Percentiles rank a stretch among this genome's conserved stretches.
Conservation (phyloP, 2,113 vertebrate genomes). For the Trachemys scripta region DNA sequence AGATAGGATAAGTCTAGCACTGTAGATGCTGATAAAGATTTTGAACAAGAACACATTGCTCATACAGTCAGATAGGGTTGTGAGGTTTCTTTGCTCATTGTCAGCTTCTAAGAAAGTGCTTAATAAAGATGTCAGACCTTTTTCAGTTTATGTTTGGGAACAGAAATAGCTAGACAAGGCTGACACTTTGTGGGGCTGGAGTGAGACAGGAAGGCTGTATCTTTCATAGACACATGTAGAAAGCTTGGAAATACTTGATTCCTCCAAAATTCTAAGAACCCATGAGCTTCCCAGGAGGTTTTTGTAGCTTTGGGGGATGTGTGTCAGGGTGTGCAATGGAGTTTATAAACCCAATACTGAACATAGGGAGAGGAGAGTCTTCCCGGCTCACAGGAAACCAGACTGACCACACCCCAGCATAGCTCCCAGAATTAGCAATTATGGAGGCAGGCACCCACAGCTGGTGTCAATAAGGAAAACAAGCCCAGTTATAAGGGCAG, state of each 20-base stretch:
- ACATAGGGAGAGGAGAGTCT: background rate
- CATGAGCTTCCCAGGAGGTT: background rate
- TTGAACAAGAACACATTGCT: background rate
- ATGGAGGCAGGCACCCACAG: background rate
- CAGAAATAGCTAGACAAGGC: background rate
- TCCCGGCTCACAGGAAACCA: background rate
- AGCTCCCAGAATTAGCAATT: background rate
- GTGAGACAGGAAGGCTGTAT: background rate
- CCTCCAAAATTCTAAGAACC: background rate
- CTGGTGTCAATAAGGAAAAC: background rate
- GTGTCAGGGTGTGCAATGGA: background rate
- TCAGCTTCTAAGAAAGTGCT: background rate
- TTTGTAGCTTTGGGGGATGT: no score
- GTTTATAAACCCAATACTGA: background rate
- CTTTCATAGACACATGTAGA: background rate
- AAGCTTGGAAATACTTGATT: background rate
- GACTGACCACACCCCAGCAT: no score
- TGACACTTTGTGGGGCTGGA: background rate
- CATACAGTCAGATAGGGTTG: background rate
- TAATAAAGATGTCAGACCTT: background rate
- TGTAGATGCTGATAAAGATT: rapidly evolving
- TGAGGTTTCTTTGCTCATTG: background rate
- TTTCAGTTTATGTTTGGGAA: background rate
- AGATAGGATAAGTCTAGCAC: background rate
- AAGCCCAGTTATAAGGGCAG: background rate